Percentiles rank a stretch among this genome's conserved stretches.
Conservation (phyloP, 1,140 invertebrate species). For the Drosophila virilis region DNA sequence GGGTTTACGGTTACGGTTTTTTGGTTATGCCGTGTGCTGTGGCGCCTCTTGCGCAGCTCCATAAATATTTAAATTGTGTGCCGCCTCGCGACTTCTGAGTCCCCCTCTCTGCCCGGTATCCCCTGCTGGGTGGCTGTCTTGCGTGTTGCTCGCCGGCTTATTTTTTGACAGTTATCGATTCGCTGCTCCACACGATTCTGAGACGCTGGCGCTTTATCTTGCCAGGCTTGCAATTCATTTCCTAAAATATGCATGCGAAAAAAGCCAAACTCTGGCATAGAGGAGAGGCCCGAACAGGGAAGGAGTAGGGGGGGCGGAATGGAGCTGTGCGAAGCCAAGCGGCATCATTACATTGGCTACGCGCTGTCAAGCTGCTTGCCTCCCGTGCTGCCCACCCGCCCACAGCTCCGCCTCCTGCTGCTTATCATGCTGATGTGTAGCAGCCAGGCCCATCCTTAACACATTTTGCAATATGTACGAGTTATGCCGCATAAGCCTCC, state of each 20-base stretch:
- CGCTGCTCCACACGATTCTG: constrained; percentile 44
- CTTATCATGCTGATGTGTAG: not conserved
- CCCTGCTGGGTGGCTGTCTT: constrained; percentile 31
- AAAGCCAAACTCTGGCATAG: constrained; percentile 10
- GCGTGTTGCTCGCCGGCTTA: constrained; percentile 75
- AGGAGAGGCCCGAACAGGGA: not conserved
- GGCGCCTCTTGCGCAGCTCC: constrained; percentile 55
- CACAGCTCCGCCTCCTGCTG: not conserved
- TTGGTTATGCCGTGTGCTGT: constrained; percentile 73
- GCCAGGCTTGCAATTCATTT: constrained; percentile 65
- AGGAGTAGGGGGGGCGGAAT: not conserved
- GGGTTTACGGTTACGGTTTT: constrained; percentile 78
- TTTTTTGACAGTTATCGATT: constrained; percentile 82
- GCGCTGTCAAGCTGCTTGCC: constrained; percentile 56
- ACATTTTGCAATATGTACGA: constrained; percentile 66
- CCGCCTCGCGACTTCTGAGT: constrained; percentile 45
- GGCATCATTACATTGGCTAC: constrained; percentile 68
- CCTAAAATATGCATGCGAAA: constrained; percentile 71
- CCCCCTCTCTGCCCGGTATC: not conserved
- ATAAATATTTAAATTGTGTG: constrained; percentile 80
- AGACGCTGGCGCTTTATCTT: constrained; percentile 64
- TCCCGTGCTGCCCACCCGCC: not conserved
- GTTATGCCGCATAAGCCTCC: constrained; percentile 66
- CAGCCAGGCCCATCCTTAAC: constrained; percentile 23
- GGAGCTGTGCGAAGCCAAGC: constrained; percentile 25